Conservation (phyloP, 2,888 invertebrate species). For the Amblyjoppa fuscipennis region DNA sequence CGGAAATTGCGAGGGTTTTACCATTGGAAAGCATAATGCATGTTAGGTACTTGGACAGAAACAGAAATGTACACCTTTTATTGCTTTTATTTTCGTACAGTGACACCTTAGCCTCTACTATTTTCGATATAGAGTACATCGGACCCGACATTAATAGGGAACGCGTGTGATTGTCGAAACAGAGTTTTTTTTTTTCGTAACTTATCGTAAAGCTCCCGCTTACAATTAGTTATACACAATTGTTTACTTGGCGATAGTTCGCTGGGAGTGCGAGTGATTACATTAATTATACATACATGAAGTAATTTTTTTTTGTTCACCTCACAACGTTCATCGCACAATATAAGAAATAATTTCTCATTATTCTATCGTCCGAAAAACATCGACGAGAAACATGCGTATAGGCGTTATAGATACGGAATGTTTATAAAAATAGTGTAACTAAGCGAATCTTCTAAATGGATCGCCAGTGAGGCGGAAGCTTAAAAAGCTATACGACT, state of each 20-base stretch:
- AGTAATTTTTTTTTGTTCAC: not conserved
- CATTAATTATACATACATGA: not conserved
- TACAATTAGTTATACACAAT: not conserved
- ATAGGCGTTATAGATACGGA: not conserved
- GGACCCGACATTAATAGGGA: not conserved
- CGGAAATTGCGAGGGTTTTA: too few relatives aligned
- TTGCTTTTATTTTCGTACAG: constrained; percentile 63
- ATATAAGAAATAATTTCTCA: not conserved
- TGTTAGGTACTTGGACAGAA: not conserved
- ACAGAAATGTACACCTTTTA: constrained; percentile 39
- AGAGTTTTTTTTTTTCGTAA: not conserved
- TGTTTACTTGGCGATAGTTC: not conserved
- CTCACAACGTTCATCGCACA: not conserved
- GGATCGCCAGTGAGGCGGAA: not conserved
- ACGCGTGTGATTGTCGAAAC: constrained; percentile 7
- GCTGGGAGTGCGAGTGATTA: not conserved
- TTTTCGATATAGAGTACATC: constrained; percentile 5
- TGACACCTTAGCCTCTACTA: constrained; percentile 27
- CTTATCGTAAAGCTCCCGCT: not conserved
- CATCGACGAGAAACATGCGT: not conserved
- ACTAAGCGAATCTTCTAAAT: not conserved
- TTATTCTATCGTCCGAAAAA: not conserved
- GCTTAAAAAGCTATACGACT: not conserved
- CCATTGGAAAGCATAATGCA: too few relatives aligned
- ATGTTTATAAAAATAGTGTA: constrained; percentile 7